phyloP scores from a whole-genome alignment of 1,140 invertebrate species.

The Apis dorsata region DNA sequence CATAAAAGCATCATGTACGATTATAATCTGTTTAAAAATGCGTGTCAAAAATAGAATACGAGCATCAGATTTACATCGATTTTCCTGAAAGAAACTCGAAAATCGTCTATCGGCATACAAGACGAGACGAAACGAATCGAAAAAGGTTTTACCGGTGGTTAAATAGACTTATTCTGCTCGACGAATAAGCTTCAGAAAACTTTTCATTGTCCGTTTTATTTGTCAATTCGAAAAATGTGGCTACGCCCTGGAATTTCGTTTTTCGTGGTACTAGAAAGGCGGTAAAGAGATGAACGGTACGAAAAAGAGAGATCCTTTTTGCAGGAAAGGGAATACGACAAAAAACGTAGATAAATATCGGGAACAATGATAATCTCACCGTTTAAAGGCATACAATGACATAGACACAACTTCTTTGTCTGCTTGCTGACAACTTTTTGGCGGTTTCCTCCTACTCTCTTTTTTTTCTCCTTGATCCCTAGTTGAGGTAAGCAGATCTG shows the following conservation, averaged over 20 bases:
- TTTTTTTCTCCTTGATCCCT: conserved; percentile 22
- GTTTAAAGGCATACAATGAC: conserved; percentile 55
- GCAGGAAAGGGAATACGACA: conserved; percentile 25
- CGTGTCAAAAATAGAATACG: background rate
- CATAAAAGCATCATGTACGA: background rate
- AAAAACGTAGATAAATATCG: conserved; percentile 75
- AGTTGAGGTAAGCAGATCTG: conserved; percentile 55
- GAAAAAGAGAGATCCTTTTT: background rate
- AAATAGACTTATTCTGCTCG: conserved; percentile 63
- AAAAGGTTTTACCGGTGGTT: conserved; percentile 52
- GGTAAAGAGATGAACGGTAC: conserved; percentile 13
- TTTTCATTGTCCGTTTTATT: conserved; percentile 69
- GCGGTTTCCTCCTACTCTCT: conserved; percentile 40
- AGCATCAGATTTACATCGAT: conserved; percentile 31
- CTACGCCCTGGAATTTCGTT: conserved; percentile 55
- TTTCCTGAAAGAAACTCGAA: conserved; percentile 4
- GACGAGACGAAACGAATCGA: background rate
- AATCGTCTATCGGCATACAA: too few relatives aligned
- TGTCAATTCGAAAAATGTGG: conserved; percentile 66
- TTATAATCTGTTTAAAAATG: conserved; percentile 46
- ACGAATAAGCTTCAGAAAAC: conserved; percentile 11
- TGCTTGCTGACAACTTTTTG: conserved; percentile 63
- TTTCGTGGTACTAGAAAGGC: conserved; percentile 39
- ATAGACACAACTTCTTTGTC: conserved; percentile 53
- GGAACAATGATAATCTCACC: conserved; percentile 71